Base-by-base conservation (phyloP, 2,888 invertebrate genomes). In the Perdita meconis region DNA sequence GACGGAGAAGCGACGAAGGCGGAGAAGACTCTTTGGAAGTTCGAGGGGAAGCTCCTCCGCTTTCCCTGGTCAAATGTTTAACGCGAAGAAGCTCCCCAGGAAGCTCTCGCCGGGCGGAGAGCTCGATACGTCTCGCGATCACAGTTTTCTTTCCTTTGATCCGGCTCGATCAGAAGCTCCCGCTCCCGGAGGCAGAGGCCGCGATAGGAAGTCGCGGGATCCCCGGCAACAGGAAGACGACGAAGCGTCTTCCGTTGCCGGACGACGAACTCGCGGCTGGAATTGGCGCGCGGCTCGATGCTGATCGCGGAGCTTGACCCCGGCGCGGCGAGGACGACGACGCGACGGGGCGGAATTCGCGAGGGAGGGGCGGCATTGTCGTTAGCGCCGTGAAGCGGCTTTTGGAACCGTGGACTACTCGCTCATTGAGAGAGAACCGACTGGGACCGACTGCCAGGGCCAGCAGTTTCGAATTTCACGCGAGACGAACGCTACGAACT, bases 301-400 rank as follows among this genome's bases (percentile, higher is more conserved):
- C 88, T 88, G 89, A 88, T 88, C 86, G 86, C 82, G 81, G 84
- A 76, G 83, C 85, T 80, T 82, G 86, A 86, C 81, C 86, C n/a
- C 50, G 75, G 68, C 61, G 82, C 65, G 70, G 74, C 67, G 71
- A 67, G 72, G 24, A 51, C 13, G 60, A 55, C 38, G 53, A 60
- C 40, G 66, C 38, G 53, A 60, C 40, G 66, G 53, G 69, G 69
- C 53, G 69, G 63, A 63, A 68, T 51, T 38, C 56, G 65, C 22
- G 64, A 12, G 42, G 30, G 75, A 55, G 56, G 61, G 66, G 76
- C 64, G 76, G 53, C 76, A 70, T 76, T 78, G 72, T 71, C 73
- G 85, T 82, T 85, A 84, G 84, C 85, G 80, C 85, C 83, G 83
- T 85, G 85, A 81, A 85, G 53, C 75, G 67, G 16, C 65, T 38